Evolutionary conservation across 2,888 invertebrate genomes (phyloP).

Genomic region (Athetis lepigone): DNA sequence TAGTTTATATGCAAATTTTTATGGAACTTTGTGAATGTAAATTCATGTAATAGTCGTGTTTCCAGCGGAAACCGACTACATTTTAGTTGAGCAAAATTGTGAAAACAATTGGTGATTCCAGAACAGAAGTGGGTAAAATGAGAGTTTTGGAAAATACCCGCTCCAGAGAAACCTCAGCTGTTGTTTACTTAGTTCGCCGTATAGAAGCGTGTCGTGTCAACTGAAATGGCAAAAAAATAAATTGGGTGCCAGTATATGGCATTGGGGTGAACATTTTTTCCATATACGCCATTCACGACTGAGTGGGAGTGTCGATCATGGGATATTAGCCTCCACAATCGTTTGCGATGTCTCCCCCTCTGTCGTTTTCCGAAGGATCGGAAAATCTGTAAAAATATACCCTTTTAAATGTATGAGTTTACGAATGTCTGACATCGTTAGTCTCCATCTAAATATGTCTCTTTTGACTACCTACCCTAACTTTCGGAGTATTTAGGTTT

Average conservation of each 20-base stretch:
- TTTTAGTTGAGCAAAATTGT: constrained; percentile 24
- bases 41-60: constrained; percentile 28
- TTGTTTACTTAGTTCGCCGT: constrained; percentile 28
- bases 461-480: constrained; percentile 23
- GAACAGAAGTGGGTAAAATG: constrained; percentile 8
- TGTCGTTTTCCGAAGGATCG: constrained; percentile 39
- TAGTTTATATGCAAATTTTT: constrained; percentile 56
- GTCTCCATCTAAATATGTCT: constrained; percentile 32
- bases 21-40: constrained; percentile 45
- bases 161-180: constrained; percentile 18
- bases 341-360: constrained; percentile 48
- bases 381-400: constrained; percentile 47
- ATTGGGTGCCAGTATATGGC: constrained; percentile 50
- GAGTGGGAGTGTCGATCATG: constrained; percentile 59
- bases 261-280: constrained; percentile 53
- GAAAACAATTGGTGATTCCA: constrained; percentile 9
- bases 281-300: constrained; percentile 45
- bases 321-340: constrained; percentile 60
- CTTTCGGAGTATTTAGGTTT: constrained; percentile 35
- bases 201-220: constrained; percentile 23
- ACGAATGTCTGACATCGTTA: constrained; percentile 24
- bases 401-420: constrained; percentile 30
- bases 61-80: constrained; percentile 19
- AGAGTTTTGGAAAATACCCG: constrained; percentile 19
- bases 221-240: constrained; percentile 55